Percentiles rank a stretch among this genome's conserved stretches.
These are phyloP conservation scores for Dryocosmus kuriphilus DNA, from an alignment of 2,888 invertebrate genomes.

Conservation along the genomic window DNA sequence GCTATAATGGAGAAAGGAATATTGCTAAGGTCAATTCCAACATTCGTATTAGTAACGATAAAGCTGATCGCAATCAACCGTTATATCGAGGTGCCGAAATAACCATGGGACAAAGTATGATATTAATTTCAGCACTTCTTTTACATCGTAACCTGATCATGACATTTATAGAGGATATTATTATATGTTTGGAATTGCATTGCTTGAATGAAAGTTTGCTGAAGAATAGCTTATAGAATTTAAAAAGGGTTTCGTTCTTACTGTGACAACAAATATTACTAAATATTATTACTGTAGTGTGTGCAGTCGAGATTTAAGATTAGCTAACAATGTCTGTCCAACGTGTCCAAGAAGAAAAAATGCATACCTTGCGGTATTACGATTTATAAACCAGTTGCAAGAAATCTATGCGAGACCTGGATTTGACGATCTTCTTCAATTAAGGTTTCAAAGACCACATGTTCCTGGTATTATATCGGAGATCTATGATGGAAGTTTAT, in stretches of 20 bases:
- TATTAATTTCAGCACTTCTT: no score
- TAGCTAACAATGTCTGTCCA: neutral
- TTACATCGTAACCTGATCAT: slow-evolving; percentile 6
- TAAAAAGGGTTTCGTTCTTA: slow-evolving; percentile 40
- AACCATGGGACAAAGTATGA: slow-evolving; percentile 47
- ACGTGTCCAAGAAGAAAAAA: neutral
- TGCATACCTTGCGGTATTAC: slow-evolving; percentile 40
- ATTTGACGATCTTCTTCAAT: slow-evolving; percentile 38
- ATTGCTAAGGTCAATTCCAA: neutral
- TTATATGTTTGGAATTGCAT: slow-evolving; percentile 43
- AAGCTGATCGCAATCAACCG: slow-evolving; percentile 14
- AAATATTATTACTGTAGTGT: neutral
- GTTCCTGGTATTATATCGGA: slow-evolving; percentile 41
- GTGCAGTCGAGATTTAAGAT: slow-evolving; percentile 20
- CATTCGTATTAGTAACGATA: neutral
- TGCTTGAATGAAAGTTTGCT: slow-evolving; percentile 41
- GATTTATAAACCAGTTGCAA: slow-evolving; percentile 44
- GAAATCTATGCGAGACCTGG: slow-evolving; percentile 30
- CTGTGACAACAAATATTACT: slow-evolving; percentile 6
- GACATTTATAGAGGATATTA: slow-evolving; percentile 34
- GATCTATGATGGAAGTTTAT: slow-evolving; percentile 26
- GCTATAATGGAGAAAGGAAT: neutral
- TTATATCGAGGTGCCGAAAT: slow-evolving; percentile 42
- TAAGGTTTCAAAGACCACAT: slow-evolving; percentile 42
- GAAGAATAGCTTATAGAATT: slow-evolving; percentile 45